Conservation (phyloP, 2,888 invertebrate genomes). For the Sphaerophoria taeniata region DNA sequence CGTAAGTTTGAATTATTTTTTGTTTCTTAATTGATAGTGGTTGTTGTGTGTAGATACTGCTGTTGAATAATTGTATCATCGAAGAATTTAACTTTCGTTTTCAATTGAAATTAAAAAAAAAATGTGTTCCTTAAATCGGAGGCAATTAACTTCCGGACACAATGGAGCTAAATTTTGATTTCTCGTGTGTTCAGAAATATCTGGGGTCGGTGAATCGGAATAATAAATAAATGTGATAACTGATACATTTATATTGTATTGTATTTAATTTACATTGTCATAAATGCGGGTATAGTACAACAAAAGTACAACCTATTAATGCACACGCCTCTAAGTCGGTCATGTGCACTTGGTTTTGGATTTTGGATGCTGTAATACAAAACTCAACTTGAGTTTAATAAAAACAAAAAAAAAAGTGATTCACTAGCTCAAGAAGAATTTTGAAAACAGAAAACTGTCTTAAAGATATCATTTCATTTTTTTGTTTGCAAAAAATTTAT, state of each 20-base stretch:
- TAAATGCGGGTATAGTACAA: conserved; percentile 39
- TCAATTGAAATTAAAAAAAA: conserved; percentile 58
- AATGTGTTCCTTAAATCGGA: conserved; percentile 32
- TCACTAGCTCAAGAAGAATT: too few relatives aligned
- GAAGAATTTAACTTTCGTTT: conserved; percentile 64
- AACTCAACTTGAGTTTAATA: too few relatives aligned
- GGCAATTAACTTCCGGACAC: conserved; percentile 55
- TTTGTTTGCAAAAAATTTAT: too few relatives aligned
- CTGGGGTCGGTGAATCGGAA: conserved; percentile 19
- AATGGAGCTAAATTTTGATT: conserved; percentile 32
- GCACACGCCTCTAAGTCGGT: neutral
- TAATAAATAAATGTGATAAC: conserved; percentile 34
- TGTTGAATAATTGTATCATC: conserved; percentile 20
- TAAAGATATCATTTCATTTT: too few relatives aligned
- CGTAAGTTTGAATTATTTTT: conserved; percentile 76
- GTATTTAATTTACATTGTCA: conserved; percentile 32
- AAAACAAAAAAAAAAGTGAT: too few relatives aligned
- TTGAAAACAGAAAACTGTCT: too few relatives aligned
- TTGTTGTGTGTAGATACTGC: conserved; percentile 7
- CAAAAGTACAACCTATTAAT: too few relatives aligned
- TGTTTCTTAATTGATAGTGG: neutral
- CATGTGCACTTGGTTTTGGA: neutral
- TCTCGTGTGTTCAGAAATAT: conserved; percentile 36
- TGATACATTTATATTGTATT: conserved; percentile 34
- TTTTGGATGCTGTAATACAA: neutral